Conservation (phyloP, 2,797 vertebrate genomes). For the Urosaurus nigricauda region DNA sequence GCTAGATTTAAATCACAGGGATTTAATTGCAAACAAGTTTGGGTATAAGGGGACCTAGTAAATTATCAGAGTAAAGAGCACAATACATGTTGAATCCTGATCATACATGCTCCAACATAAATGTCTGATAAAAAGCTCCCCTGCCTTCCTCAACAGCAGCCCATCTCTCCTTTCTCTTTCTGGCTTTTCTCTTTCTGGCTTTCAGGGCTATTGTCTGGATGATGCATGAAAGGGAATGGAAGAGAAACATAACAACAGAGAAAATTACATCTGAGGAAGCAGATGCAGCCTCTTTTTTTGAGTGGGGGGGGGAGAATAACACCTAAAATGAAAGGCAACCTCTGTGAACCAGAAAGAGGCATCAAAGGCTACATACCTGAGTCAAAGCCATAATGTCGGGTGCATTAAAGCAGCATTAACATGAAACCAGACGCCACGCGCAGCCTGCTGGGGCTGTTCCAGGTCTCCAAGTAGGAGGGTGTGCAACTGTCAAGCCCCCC, state of each 20-base stretch:
- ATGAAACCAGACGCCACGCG: background rate
- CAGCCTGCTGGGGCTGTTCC: background rate
- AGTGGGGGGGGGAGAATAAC: no score
- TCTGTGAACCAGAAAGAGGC: background rate
- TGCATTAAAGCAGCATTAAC: background rate
- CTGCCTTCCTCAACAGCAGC: no score
- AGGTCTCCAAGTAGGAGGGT: background rate
- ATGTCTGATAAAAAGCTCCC: background rate
- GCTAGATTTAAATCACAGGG: background rate
- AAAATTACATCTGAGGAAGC: slow-evolving; percentile 8
- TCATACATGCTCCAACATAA: no score
- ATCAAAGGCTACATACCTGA: slow-evolving; percentile 8
- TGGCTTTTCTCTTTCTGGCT: background rate
- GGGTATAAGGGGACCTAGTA: no score
- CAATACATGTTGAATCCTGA: no score
- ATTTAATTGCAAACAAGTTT: background rate
- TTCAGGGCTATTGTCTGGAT: background rate
- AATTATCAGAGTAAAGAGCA: background rate
- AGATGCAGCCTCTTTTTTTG: background rate
- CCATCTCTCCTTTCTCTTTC: background rate
- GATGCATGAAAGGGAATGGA: slow-evolving; percentile 11
- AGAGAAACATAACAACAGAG: background rate
- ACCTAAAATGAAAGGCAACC: slow-evolving; percentile 14
- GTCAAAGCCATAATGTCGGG: background rate
- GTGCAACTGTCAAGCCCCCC: no score